Evolutionary conservation across 2,797 vertebrate species (phyloP), one percentile per base, ranked within the genome.

Genomic region (Helarctos malayanus): DNA sequence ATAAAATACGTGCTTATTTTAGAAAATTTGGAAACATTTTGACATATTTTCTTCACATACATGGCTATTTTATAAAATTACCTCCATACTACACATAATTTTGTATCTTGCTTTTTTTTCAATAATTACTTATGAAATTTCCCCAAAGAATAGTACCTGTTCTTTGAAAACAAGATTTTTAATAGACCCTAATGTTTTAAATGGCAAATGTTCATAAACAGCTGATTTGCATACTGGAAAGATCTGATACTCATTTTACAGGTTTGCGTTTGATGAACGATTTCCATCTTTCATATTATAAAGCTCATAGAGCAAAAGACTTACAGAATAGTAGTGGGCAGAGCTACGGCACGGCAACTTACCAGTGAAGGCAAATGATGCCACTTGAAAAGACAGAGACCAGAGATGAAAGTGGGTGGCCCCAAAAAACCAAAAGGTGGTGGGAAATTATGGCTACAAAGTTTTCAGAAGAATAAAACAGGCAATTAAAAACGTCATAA

Each of bases 51-150:
- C 79, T 52, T 82, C 80, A 56, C 13, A 92, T 38, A 65, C 3
- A 81, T 27, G 81, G n/a, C 38, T 89, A 81, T 65, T 91, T 90
- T 85, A 91, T 71, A 94, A 92, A 93, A 84, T 8, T 54, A 73
- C 12, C 49, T 81, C 54, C 68, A 52, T 21, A 27, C 41, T 65
- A 49, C 27, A 75, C 27, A 13, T 18, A 84, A 41, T 32, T 87
- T 38, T 80, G 23, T 4, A 69, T 56, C n/a, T 54, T 75, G 10
- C 63, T 63, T 80, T 90, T 73, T 89, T 45, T 89, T 41, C 41
- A 52, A 7, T 76, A 78, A 75, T 32, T 57, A 85, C 83, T 82
- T 91, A 94, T 63, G 18, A 71, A 49, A 83, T 15, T 75, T 65
- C 29, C 56, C 86, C 52, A 73, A 81, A 54, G 16, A 65, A 27